Evolutionary conservation across 2,113 vertebrate genomes (phyloP).

Genomic region (Callorhinus ursinus): DNA sequence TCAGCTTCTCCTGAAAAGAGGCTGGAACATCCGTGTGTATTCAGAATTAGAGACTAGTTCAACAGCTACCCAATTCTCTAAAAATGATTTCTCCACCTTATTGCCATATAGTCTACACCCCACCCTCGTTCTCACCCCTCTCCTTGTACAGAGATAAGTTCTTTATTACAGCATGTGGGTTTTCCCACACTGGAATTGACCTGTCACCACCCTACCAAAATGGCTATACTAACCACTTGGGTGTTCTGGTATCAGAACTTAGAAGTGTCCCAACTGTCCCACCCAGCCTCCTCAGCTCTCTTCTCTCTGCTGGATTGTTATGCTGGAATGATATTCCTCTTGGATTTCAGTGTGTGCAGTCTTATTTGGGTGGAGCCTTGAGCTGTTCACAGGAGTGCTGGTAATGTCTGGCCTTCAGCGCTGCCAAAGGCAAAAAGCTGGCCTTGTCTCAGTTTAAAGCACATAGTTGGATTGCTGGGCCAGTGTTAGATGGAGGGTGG

Average conservation of each 20-base stretch:
- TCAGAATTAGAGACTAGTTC: constrained; percentile 37
- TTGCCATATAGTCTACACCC: neutral
- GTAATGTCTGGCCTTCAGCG: constrained; percentile 87
- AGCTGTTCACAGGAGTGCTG: constrained; percentile 83
- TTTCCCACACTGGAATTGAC: constrained; percentile 55
- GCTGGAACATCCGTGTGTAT: neutral
- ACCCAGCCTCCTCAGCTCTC: constrained; percentile 67
- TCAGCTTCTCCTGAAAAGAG: constrained; percentile 33
- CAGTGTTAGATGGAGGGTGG: constrained; percentile 84
- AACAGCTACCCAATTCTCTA: constrained; percentile 6
- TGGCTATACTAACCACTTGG: constrained; percentile 69
- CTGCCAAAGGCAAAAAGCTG: constrained; percentile 86
- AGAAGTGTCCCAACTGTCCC: constrained; percentile 58
- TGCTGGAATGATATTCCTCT: constrained; percentile 68
- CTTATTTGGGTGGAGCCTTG: constrained; percentile 85
- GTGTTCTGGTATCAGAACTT: constrained; percentile 74
- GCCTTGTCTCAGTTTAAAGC: constrained; percentile 76
- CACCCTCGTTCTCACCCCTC: neutral
- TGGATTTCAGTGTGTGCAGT: constrained; percentile 76
- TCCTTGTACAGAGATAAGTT: constrained; percentile 26
- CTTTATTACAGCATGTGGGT: constrained; percentile 44
- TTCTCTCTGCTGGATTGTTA: constrained; percentile 53
- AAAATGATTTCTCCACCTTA: constrained; percentile 47
- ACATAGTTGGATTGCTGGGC: constrained; percentile 80
- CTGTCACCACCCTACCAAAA: constrained; percentile 17